Conservation (phyloP, 2,797 vertebrate genomes). For the Coracias cyanogaster region DNA sequence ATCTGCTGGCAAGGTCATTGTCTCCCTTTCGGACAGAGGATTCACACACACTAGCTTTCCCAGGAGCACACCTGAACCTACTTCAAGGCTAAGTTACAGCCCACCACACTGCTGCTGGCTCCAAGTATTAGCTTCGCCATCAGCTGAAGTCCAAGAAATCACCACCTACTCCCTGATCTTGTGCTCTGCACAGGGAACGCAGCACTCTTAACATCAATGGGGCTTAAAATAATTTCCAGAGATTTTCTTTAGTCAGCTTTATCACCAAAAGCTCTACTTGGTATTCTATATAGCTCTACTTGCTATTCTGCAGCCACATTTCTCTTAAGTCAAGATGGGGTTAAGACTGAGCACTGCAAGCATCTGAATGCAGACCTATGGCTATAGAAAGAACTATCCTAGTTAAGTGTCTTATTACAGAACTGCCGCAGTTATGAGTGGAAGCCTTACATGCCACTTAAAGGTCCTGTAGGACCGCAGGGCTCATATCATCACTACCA, state of each 20-base stretch:
- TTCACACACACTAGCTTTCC: neutral
- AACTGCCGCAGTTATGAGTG: neutral
- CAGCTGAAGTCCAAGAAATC: neutral
- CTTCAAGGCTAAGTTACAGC: neutral
- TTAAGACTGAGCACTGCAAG: neutral
- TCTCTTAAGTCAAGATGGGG: neutral
- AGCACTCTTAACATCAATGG: fast-evolving
- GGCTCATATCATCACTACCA: neutral
- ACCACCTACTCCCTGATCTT: neutral
- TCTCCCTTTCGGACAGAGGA: neutral
- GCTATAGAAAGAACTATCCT: neutral
- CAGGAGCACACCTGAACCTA: neutral
- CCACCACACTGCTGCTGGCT: neutral
- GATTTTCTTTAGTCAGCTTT: neutral
- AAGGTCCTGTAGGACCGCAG: neutral
- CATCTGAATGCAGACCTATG: neutral
- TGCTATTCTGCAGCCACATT: neutral
- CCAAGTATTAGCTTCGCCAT: neutral
- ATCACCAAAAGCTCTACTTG: neutral
- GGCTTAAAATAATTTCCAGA: neutral
- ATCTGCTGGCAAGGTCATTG: conserved; percentile 36
- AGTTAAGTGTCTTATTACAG: neutral
- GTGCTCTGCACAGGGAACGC: neutral
- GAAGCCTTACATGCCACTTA: neutral
- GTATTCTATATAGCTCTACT: too few relatives aligned